A percentile compares a stretch with the other conserved stretches of the same genome.
Conservation (phyloP, 2,888 invertebrate species). For the Scelioninae gen. 1 region DNA sequence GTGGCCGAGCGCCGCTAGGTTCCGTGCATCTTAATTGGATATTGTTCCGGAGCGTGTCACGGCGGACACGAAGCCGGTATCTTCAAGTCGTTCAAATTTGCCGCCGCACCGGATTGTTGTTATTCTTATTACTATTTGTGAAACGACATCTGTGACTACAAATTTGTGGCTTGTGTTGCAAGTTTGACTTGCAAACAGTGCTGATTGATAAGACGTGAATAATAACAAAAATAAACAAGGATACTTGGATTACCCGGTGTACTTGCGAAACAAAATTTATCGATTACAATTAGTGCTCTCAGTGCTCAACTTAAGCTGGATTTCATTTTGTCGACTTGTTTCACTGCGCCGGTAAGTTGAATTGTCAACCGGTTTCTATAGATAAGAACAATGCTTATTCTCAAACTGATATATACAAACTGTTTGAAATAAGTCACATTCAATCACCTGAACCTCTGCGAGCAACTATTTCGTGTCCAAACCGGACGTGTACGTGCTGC, state of each 20-base stretch:
- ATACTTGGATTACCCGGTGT: constrained; percentile 16
- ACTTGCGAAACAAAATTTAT: background rate
- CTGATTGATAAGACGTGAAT: constrained; percentile 9
- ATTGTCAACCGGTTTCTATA: background rate
- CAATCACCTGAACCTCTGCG: background rate
- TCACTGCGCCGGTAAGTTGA: constrained; percentile 81
- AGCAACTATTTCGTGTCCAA: background rate
- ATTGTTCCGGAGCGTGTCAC: constrained; percentile 7
- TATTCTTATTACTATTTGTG: no score
- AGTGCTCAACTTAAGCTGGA: constrained; percentile 78
- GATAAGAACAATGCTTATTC: no score
- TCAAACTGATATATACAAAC: no score
- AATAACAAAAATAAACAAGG: constrained; percentile 2
- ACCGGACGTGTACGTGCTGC: constrained; percentile 5
- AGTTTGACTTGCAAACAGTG: constrained; percentile 25
- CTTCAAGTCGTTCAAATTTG: constrained; percentile 17
- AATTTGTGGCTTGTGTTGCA: constrained; percentile 21
- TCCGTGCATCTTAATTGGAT: constrained; percentile 17
- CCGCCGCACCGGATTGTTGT: constrained; percentile 21
- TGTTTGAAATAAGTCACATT: background rate
- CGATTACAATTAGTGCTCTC: background rate
- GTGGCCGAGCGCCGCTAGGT: constrained; percentile 2
- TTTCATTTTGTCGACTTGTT: constrained; percentile 78
- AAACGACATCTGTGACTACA: constrained; percentile 52
- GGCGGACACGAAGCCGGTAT: constrained; percentile 2